Evolutionary conservation across 2,113 vertebrate species (phyloP), one percentile per base, ranked within the genome.

Genomic region (Anguilla rostrata): DNA sequence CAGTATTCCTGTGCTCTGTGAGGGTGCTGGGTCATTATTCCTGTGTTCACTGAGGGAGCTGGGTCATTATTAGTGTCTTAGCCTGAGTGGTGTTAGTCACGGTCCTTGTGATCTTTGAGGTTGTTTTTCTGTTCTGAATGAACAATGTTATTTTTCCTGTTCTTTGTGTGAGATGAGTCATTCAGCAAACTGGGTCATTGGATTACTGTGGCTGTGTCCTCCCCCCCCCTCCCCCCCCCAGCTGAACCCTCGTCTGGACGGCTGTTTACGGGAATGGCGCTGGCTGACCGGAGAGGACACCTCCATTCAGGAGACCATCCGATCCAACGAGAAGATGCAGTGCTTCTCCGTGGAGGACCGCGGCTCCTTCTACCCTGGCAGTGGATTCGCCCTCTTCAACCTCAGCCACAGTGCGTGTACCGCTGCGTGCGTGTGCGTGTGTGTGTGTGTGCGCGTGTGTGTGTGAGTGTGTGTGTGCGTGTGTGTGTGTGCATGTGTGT

Each of bases 221-320:
- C 12, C 34, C 43, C 57, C 63, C 41, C 49, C 12, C 26, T 26
- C 40, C 88, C 43, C 29, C 29, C 39, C 43, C 86, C 88, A 99
- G 98, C 95, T 99, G 88, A 99, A 99, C 91, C 97, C 98, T 0
- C 96, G 98, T 11, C 91, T 99, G 87, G 98, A 99, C 5, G 98
- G 96, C 22, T 99, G 98, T 41, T 96, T 99, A 96, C 93, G 95
- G 85, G 97, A 97, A 0, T 99, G 98, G 98, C 97, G 94, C 91
- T 98, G 98, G 98, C 92, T 99, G 87, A 97, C 97, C 0, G 97
- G 97, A 0, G 98, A 98, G 86, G 98, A 99, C 87, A 94, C 93
- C 0, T 95, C 96, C 66, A 97, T 99, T 89, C 97, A 98, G 83
- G 97, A 98, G 66, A 97, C 97, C 0, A 94, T 99, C 43, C 95